Percentiles rank a stretch among this genome's conserved stretches.
Evolutionary conservation across 2,888 invertebrate genomes (phyloP).

Genomic region (Macrophya alboannulata): DNA sequence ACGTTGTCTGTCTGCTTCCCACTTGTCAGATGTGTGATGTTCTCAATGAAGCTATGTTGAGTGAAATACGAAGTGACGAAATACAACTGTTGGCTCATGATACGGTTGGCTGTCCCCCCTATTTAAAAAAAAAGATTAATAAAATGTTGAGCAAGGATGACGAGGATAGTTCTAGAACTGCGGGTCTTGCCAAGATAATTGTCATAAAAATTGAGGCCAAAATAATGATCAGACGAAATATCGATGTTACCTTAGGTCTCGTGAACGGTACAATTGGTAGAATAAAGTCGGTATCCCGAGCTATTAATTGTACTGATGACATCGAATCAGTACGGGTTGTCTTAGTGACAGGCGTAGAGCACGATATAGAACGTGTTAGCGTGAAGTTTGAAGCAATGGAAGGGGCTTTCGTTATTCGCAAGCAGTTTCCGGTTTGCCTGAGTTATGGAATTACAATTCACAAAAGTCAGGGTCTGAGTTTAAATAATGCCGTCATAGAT

Average conservation of each 20-base stretch:
- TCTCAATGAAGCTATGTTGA: no score
- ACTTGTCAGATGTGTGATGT: no score
- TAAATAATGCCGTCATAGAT: no score
- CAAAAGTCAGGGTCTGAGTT: no score
- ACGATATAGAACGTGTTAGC: conserved; percentile 59
- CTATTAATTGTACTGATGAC: conserved; percentile 51
- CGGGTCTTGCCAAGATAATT: conserved; percentile 63
- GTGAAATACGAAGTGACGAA: no score
- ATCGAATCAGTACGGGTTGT: conserved; percentile 62
- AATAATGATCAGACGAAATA: conserved; percentile 68
- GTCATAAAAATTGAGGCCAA: conserved; percentile 51
- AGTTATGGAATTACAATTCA: no score
- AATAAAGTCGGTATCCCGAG: conserved; percentile 59
- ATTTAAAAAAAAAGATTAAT: conserved; percentile 59
- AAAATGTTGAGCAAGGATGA: conserved; percentile 61
- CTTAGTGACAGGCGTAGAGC: conserved; percentile 59
- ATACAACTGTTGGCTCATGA: no score
- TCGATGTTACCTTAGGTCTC: conserved; percentile 67
- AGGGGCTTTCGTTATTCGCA: no score
- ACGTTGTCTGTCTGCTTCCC: no score
- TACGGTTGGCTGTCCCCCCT: no score
- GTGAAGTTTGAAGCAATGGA: no score
- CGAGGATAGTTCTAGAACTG: conserved; percentile 64
- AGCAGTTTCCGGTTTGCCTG: no score
- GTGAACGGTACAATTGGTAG: conserved; percentile 67